phyloP scores from a whole-genome alignment of 2,888 invertebrate species.

The Uropetala carovei region DNA sequence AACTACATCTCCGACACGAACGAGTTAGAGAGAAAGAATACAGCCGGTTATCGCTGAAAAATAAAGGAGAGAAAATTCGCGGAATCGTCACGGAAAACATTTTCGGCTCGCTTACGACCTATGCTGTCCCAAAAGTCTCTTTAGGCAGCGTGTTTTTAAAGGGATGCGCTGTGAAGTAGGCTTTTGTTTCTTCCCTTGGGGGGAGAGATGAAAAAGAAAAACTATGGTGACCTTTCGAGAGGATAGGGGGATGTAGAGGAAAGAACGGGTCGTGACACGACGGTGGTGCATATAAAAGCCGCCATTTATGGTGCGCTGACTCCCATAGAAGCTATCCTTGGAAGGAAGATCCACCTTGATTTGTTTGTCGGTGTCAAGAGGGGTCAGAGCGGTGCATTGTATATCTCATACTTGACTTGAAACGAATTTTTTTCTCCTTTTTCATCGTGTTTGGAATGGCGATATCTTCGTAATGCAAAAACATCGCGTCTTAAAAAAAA shows the following conservation, averaged over 20 bases:
- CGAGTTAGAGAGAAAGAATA: no score
- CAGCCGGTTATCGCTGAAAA: no score
- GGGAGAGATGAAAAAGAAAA: neutral
- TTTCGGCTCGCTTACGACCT: no score
- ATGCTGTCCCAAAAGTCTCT: no score
- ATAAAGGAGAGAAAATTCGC: no score
- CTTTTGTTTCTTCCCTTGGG: neutral
- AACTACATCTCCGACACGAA: no score
- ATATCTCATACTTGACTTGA: slow-evolving; percentile 9
- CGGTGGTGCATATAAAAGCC: slow-evolving; percentile 51
- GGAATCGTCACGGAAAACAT: no score
- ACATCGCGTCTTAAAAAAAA: neutral
- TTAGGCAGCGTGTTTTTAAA: no score
- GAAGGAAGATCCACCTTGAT: slow-evolving; percentile 31
- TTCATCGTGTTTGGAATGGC: slow-evolving; percentile 3
- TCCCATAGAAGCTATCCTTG: neutral
- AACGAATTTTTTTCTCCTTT: neutral
- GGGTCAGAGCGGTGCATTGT: slow-evolving; percentile 44
- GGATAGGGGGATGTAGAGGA: neutral
- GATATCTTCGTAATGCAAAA: slow-evolving; percentile 3
- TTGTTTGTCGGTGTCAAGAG: slow-evolving; percentile 16
- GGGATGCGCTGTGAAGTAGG: neutral
- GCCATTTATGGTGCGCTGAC: slow-evolving; percentile 48
- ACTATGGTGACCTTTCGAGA: neutral
- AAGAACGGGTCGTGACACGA: neutral